Base-by-base conservation (phyloP, 1,140 invertebrate genomes). In the Bombus superbus region DNA sequence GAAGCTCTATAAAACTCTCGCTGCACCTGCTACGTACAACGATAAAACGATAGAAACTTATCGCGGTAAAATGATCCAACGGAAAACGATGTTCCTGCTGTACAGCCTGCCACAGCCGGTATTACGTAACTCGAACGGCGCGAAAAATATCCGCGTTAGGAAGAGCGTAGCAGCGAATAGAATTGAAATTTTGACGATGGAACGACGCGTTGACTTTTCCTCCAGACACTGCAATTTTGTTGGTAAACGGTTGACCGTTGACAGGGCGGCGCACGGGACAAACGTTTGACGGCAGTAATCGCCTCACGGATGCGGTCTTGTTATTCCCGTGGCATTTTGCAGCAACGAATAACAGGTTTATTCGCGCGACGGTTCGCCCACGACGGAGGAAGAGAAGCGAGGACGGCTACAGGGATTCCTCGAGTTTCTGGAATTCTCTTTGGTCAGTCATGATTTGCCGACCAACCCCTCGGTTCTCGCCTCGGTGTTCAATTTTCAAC, bases 381-480 rank as follows among this genome's bases (percentile, higher is more conserved):
- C 64, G 68, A 59, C 64, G 22, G 53, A 47, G 35, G 72, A 81
- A 40, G 32, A 86, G 68, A 38, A 35, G 32, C n/a, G 22, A 38
- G 6, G 0, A 38, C 15, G 32, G 13, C 40, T 3, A n/a, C 22
- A 22, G 80, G 80, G 88, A 89, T 89, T 89, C 87, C 80, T 76
- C 84, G 77, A 89, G 87, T 89, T 89, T 86, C 87, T 71, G 80
- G 87, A 81, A 89, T 89, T 89, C 87, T 85, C 80, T 86, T 89
- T 86, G 87, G 83, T 80, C 53, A 78, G 88, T 71, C 87, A 83
- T 68, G 85, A 85, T 83, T 89, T 76, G 57, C 84, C 72, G 84
- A 68, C 87, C 88, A 59, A 86, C 81, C 77, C 73, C 6, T 66
- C 32, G n/a, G 74, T 76, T 35, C 38, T 25, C 15, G 59, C 57